Evolutionary conservation across 2,113 vertebrate genomes (phyloP), one percentile per base, ranked within the genome.

Genomic region (Todiramphus saurophagus): DNA sequence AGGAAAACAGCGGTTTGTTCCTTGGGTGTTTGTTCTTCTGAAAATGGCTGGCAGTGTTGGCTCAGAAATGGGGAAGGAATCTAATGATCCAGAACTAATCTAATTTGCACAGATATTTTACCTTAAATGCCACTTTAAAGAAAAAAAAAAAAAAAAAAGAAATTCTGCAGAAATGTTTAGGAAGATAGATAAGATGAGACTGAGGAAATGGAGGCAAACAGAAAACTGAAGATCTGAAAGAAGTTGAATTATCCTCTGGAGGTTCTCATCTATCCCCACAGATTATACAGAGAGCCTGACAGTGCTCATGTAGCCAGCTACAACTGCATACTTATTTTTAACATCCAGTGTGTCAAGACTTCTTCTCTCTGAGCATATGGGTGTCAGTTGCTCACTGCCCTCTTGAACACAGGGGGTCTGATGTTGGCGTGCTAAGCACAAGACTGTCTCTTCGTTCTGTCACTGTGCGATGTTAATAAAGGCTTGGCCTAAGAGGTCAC

Each of bases 61-160:
- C 80, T 91, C 25, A 62, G 90, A 90, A 94, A 88, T 63, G 80
- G 75, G 75, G 78, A 95, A 95, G 41, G 46, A n/a, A 91, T 86
- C 41, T 94, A 96, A 96, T 0, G 7, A 80, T 67, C 75, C 72
- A 87, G 84, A 94, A 94, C 75, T 94, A 86, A 96, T 88, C 63
- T 67, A 91, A 94, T 95, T 95, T 96, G 63, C 82, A 94, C 2
- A 37, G 89, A 77, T 90, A 67, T 90, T 93, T 96, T 91, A 95
- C 93, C 82, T 95, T 87, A 97, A 95, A 90, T 79, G 70, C 75
- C 50, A 90, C 67, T 78, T 86, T 74, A 67, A 83, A 94, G 35
- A 70, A 73, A 83, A 90, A 93, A 94, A 39, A 70, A 73, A 83
- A 90, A 93, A 18, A 44, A 20, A 46, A 46, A 37, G 16, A 28